Evolutionary conservation across 23 tunicate species (phyloP).

Genomic region (Diplosoma virens): DNA sequence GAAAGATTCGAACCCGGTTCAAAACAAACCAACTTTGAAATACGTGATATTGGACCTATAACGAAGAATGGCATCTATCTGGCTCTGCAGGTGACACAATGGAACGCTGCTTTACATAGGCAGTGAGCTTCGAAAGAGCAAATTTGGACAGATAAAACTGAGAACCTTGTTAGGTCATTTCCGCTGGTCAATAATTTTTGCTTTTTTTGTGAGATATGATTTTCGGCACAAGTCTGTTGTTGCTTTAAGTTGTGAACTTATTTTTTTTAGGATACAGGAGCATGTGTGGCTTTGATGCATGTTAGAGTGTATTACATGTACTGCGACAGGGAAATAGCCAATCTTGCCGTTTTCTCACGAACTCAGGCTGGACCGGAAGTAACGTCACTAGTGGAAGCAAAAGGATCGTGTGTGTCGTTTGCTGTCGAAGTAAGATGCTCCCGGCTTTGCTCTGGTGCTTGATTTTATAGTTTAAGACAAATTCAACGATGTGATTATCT

Average conservation of each 20-base stretch:
- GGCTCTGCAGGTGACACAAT: constrained; percentile 78
- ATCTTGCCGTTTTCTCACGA: constrained; percentile 70
- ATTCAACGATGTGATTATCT: no score
- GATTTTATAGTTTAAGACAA: no score
- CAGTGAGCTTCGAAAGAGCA: no score
- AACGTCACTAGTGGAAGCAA: constrained; percentile 80
- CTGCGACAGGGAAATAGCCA: constrained; percentile 51
- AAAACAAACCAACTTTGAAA: constrained; percentile 77
- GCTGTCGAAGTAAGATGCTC: constrained; percentile 55
- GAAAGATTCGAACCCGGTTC: constrained; percentile 86
- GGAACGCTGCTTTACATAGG: no score
- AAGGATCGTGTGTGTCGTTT: constrained; percentile 82
- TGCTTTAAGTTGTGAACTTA: no score
- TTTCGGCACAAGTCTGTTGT: no score
- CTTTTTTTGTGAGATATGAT: no score
- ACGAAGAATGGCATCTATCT: constrained; percentile 92
- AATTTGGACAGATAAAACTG: no score
- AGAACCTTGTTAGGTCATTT: no score
- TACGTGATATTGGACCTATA: constrained; percentile 89
- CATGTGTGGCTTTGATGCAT: constrained; percentile 96
- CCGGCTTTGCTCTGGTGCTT: no score
- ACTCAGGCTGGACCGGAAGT: constrained; percentile 81
- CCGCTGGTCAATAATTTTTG: no score
- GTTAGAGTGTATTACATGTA: constrained; percentile 89
- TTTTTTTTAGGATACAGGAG: constrained; percentile 96